Conservation (phyloP, 2,888 invertebrate species). For the Caenorhabditis sulstoni region DNA sequence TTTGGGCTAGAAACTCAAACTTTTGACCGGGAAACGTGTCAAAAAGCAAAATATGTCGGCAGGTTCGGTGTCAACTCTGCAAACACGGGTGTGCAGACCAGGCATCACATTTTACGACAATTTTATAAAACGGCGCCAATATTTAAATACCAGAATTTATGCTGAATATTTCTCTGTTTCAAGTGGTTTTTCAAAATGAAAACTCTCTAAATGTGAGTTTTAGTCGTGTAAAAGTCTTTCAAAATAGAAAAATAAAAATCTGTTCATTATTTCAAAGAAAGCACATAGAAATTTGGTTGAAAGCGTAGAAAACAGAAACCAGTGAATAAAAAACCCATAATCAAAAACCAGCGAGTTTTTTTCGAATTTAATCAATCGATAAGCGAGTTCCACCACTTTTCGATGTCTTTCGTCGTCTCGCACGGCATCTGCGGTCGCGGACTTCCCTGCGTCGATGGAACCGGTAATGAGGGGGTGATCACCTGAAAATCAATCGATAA, state of each 20-base stretch:
- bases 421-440: conserved; percentile 44
- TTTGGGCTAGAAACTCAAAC: not conserved
- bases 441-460: conserved; percentile 50
- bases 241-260: conserved; percentile 29
- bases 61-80: no score
- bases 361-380: conserved; percentile 22
- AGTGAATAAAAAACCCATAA: conserved; percentile 14
- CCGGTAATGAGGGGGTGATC: conserved; percentile 50
- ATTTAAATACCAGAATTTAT: not conserved
- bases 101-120: not conserved
- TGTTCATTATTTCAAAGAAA: conserved; percentile 32
- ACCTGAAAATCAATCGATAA: conserved; percentile 54
- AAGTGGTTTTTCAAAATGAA: no score
- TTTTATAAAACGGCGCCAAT: not conserved
- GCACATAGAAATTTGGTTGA: conserved; percentile 20
- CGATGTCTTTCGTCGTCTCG: conserved; percentile 60
- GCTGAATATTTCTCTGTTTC: not conserved
- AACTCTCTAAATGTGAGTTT: no score
- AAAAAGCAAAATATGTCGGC: not conserved
- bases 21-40: not conserved
- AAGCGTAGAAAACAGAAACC: conserved; percentile 11
- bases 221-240: no score
- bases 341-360: no score
- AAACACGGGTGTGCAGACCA: no score
- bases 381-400: conserved; percentile 57